Base-by-base conservation (phyloP, 2,113 vertebrate species). In the Myotis lucifugus region DNA sequence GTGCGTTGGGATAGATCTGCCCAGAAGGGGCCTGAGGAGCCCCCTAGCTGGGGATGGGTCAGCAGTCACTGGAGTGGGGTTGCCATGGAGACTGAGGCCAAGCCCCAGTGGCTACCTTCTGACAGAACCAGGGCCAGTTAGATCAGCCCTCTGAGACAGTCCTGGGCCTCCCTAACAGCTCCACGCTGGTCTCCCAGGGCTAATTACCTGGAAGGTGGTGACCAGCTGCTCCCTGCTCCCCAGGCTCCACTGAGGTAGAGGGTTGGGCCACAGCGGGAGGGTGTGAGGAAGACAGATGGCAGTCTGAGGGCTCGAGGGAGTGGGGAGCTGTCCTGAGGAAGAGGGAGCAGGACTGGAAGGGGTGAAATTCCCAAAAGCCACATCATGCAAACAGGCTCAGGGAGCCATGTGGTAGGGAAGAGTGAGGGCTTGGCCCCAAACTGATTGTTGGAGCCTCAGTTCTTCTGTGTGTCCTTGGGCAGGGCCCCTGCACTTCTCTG, bases 221-320 rank as follows among this genome's bases (percentile, higher is more conserved):
- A 76, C 95, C 97, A 97, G 91, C 92, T 97, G 97, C 95, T 97
- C 82, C 70, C 89, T 46, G 84, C 61, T 88, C 66, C 66, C 70
- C 48, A 32, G 82, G 82, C 84, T 88, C 85, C 42, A 42, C 46
- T 64, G 72, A 90, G 69, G 73, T 32, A n/a, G 69, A 91, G 90
- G 85, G 29, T 73, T 73, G 85, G 69, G 91, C 67, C 77, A 25
- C 32, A 83, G 94, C 59, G 5, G 89, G 93, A 85, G 77, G 46
- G 61, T 6, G 1, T 32, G 56, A 90, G 72, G 81, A 92, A 32
- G 87, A 84, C 96, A 93, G 96, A 97, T 97, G 96, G 95, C 59
- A 27, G 61, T 40, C 61, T 78, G 77, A 27, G 34, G 78, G 34
- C 3, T 27, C 9, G 25, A 61, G 59, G 59, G 10, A 61, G 4